A percentile compares a stretch with the other conserved stretches of the same genome.
phyloP scores from a whole-genome alignment of 2,113 vertebrate species.

The Tretioscincus oriximinensis region DNA sequence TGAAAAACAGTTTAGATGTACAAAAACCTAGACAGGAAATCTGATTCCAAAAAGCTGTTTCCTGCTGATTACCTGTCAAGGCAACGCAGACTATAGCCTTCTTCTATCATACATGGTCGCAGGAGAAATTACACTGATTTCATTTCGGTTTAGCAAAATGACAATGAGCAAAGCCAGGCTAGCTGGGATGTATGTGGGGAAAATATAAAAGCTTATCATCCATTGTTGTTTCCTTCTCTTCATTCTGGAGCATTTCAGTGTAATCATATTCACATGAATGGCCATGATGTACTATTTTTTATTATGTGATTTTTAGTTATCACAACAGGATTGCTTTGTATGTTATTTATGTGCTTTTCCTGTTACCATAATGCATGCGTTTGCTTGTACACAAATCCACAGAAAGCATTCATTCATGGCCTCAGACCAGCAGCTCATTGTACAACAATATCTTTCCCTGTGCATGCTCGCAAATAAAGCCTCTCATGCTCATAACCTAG shows the following conservation, averaged over 20 bases:
- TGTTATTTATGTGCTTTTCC: no score
- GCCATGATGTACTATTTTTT: slow-evolving; percentile 1
- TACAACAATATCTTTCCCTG: neutral
- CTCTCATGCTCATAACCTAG: neutral
- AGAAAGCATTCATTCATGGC: neutral
- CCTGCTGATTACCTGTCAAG: neutral
- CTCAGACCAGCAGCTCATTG: neutral
- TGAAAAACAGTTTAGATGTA: neutral
- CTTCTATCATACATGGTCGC: neutral
- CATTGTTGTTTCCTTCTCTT: neutral
- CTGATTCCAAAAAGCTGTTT: neutral
- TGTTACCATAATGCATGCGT: no score
- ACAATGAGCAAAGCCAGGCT: neutral
- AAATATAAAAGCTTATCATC: slow-evolving; percentile 3
- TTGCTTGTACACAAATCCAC: neutral
- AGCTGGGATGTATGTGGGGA: neutral
- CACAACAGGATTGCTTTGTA: neutral
- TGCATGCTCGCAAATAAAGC: neutral
- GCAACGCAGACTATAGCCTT: neutral
- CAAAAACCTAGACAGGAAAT: no score
- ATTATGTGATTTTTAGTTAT: neutral
- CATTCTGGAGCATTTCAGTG: neutral
- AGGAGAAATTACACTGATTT: neutral
- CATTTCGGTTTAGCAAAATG: neutral
- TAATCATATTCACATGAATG: neutral